Base-by-base conservation (phyloP, 2,888 invertebrate genomes). In the Drosophila borealis region DNA sequence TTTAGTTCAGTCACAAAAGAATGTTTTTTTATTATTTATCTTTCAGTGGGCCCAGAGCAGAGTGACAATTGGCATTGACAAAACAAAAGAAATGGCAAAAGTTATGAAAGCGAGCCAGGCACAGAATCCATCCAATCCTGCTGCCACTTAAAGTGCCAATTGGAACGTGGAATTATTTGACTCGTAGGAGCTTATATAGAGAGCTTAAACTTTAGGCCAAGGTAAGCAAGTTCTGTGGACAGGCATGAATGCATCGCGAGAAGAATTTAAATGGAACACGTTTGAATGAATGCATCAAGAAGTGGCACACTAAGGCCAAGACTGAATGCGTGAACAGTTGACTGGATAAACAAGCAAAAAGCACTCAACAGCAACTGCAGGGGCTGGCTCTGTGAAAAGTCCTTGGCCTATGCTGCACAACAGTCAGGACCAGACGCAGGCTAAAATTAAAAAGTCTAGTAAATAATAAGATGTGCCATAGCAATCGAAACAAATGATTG, bases 321-420 rank as follows among this genome's bases (percentile, higher is more conserved):
- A 69, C 62, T 72, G 63, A 72, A 81, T 66, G 72, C 56, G 45
- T 63, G 56, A 70, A 70, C 82, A 76, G 77, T 80, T 74, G 64
- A 68, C 80, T 82, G 64, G 34, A 48, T 57, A 80, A 80, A 74
- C 62, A 63, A 74, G 70, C 56, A 56, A 42, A 72, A 60, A 61
- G 61, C 69, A 64, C 56, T 37, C 34, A 50, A 61, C 46, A 9
- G 37, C 41, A 54, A 53, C 36, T 34, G 33, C 36, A 46, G 62
- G 42, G 36, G 50, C 36, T 46, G 19, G 13, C 11, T 60, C 54
- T 61, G 42, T 45, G 25, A 62, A 60, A 60, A 60, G 66, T 67
- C 73, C 76, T 73, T 82, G 79, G 46, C 70, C 67, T 54, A 56
- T 60, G 19, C 34, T 9, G 21, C 13, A 6, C 4, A 44, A 44